Conservation (phyloP, 2,888 invertebrate species). For the Celastrina argiolus region DNA sequence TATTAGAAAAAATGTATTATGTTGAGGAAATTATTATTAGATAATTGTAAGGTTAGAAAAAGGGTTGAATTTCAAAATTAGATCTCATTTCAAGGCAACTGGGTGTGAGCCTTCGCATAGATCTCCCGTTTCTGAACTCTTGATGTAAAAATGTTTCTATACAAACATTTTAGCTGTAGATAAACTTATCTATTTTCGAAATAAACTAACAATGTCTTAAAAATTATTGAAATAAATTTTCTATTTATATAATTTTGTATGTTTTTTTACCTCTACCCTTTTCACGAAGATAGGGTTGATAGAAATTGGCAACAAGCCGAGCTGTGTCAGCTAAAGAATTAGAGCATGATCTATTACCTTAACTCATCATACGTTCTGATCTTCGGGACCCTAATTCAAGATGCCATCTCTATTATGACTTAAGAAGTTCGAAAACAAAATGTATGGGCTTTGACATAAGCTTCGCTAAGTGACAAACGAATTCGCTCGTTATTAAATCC, state of each 20-base stretch:
- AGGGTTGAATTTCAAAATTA: slow-evolving; percentile 61
- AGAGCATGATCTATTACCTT: too few relatives aligned
- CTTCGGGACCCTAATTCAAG: too few relatives aligned
- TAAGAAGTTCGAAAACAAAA: too few relatives aligned
- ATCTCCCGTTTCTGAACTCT: slow-evolving; percentile 56
- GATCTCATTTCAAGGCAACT: slow-evolving; percentile 67
- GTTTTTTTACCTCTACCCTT: not conserved
- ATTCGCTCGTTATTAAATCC: too few relatives aligned
- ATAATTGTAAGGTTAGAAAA: slow-evolving; percentile 56
- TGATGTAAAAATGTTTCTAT: slow-evolving; percentile 51
- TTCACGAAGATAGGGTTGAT: not conserved
- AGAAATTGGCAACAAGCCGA: too few relatives aligned
- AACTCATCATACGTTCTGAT: too few relatives aligned
- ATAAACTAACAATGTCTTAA: slow-evolving; percentile 59
- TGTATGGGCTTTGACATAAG: too few relatives aligned
- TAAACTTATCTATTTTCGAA: slow-evolving; percentile 46
- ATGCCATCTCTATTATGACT: too few relatives aligned
- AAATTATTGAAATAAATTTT: slow-evolving; percentile 58
- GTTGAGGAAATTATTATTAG: slow-evolving; percentile 47
- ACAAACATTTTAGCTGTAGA: slow-evolving; percentile 52
- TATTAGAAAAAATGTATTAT: slow-evolving; percentile 61
- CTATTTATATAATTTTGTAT: slow-evolving; percentile 41
- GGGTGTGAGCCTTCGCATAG: slow-evolving; percentile 53
- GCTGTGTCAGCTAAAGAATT: too few relatives aligned
- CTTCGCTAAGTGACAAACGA: too few relatives aligned